Evolutionary conservation across 1,140 invertebrate genomes (phyloP).

Genomic region (Hylaeus anthracinus): DNA sequence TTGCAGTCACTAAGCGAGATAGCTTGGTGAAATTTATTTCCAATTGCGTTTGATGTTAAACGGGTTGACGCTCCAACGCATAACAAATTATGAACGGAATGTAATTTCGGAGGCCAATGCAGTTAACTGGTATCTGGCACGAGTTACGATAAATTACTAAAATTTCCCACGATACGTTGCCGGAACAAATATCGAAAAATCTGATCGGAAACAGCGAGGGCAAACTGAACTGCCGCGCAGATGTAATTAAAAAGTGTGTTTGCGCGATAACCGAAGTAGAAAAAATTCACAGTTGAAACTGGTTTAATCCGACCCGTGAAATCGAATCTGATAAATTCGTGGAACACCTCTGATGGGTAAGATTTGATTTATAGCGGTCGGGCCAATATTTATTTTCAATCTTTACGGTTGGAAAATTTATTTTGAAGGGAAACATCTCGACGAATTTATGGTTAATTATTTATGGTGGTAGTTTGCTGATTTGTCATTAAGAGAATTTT

Average conservation of each 20-base stretch:
- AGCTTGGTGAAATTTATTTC: constrained; percentile 23
- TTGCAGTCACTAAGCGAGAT: not conserved
- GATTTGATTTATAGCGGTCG: not conserved
- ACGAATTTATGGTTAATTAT: no score
- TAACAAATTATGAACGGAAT: constrained; percentile 39
- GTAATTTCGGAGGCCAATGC: constrained; percentile 30
- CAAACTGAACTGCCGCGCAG: not conserved
- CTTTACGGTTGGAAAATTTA: not conserved
- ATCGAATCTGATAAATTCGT: constrained; percentile 21
- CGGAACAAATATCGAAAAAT: constrained; percentile 11
- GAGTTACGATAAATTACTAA: constrained; percentile 46
- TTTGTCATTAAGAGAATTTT: no score
- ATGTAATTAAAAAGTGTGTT: constrained; percentile 34
- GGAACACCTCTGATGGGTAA: not conserved
- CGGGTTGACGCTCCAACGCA: constrained; percentile 23
- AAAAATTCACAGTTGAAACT: constrained; percentile 16
- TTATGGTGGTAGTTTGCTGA: no score
- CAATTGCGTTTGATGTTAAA: constrained; percentile 47
- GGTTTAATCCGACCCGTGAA: constrained; percentile 8
- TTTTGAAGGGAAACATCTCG: no score
- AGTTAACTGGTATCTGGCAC: constrained; percentile 25
- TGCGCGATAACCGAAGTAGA: constrained; percentile 1
- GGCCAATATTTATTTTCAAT: not conserved
- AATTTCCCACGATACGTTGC: constrained; percentile 13
- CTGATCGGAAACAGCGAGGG: not conserved